Evolutionary conservation across 2,797 vertebrate genomes (phyloP).

Genomic region (Caiman crocodilus): DNA sequence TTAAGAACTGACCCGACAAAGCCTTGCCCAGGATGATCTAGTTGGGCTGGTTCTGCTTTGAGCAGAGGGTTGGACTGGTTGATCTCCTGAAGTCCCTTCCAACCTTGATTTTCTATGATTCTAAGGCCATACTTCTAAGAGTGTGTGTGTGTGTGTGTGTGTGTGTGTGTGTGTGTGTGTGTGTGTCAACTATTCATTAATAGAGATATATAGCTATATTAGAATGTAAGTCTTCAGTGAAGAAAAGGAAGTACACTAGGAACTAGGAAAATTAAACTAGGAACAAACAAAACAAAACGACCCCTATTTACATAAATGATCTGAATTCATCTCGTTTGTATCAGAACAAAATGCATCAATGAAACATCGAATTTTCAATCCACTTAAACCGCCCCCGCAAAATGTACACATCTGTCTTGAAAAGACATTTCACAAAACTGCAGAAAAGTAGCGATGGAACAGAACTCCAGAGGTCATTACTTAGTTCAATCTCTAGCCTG

Average conservation of each 20-base stretch:
- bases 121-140: not conserved
- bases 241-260: not conserved
- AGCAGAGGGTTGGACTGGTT: too few relatives aligned
- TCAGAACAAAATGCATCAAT: not conserved
- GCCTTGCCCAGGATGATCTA: too few relatives aligned
- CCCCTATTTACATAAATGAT: not conserved
- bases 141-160: not conserved
- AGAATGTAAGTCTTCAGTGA: not conserved
- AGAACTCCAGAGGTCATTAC: too few relatives aligned
- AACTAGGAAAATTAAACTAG: not conserved
- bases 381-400: too few relatives aligned
- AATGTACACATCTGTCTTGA: too few relatives aligned
- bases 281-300: not conserved
- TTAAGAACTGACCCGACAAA: too few relatives aligned
- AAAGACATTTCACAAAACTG: too few relatives aligned
- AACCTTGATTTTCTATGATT: too few relatives aligned
- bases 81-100: too few relatives aligned
- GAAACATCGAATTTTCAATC: not conserved
- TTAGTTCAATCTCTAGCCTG: too few relatives aligned
- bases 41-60: too few relatives aligned
- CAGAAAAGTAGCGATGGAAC: too few relatives aligned
- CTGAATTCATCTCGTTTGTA: not conserved
- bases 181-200: not conserved
- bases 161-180: not conserved
- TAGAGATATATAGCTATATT: not conserved